Evolutionary conservation across 1,140 invertebrate species (phyloP).

Genomic region (Rhagoletis pomonella): DNA sequence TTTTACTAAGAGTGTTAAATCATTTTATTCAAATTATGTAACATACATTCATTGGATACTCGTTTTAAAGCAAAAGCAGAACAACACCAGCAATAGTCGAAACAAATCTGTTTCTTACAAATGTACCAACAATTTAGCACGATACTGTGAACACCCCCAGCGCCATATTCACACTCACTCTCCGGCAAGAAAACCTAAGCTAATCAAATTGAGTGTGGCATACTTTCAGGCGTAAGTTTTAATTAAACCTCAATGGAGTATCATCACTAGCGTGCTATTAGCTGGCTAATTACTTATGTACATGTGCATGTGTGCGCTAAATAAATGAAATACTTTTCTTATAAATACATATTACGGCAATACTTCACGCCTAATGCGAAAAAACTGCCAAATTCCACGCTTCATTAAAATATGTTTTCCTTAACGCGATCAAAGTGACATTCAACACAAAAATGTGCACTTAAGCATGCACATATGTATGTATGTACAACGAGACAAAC

Average conservation of each 20-base stretch:
- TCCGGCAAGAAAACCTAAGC: not conserved
- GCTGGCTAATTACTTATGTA: not conserved
- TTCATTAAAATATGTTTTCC: not conserved
- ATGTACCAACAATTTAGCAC: too few species aligned
- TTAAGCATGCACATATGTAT: too few species aligned
- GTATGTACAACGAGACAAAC: not conserved
- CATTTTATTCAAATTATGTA: too few species aligned
- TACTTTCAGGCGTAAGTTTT: constrained; percentile 31
- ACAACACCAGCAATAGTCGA: too few species aligned
- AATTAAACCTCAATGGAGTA: not conserved
- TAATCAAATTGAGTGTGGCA: not conserved
- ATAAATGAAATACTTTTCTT: not conserved
- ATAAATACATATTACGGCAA: not conserved
- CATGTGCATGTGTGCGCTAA: too few species aligned
- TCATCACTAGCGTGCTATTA: not conserved
- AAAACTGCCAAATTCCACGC: not conserved
- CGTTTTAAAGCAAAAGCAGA: too few species aligned
- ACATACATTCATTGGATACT: too few species aligned
- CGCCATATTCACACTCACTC: not conserved
- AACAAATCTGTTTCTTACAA: too few species aligned
- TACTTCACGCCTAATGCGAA: not conserved
- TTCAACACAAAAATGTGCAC: not conserved
- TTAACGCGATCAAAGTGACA: not conserved
- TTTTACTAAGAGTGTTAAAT: too few species aligned
- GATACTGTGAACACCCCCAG: too few species aligned